These are phyloP conservation scores for Lycocerus yunnanus DNA, from an alignment of 2,888 invertebrate species.

Conservation along the genomic window DNA sequence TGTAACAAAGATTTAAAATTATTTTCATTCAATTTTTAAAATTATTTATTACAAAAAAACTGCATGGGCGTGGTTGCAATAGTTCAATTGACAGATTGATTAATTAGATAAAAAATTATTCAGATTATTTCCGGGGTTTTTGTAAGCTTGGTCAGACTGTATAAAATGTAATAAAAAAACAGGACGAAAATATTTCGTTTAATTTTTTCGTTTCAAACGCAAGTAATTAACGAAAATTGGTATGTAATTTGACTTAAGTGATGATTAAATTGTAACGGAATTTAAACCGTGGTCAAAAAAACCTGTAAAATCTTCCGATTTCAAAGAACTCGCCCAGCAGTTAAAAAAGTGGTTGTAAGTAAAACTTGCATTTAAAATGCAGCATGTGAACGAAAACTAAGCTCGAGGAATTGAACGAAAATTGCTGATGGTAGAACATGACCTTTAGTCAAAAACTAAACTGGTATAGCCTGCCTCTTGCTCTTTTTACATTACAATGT, in stretches of 20 bases:
- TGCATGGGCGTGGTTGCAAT: not conserved
- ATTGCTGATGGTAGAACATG: not conserved
- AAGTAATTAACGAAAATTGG: not conserved
- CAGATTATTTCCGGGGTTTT: not conserved
- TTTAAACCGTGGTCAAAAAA: not conserved
- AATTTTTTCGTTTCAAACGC: not conserved
- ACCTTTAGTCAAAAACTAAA: not conserved
- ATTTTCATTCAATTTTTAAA: no score
- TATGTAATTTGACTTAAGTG: not conserved
- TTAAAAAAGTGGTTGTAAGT: not conserved
- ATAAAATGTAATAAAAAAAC: not conserved
- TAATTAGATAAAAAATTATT: not conserved
- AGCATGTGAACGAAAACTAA: not conserved
- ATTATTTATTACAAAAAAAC: not conserved
- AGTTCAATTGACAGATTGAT: not conserved
- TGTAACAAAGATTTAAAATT: slow-evolving; percentile 33
- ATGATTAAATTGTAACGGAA: not conserved
- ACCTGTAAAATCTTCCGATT: not conserved
- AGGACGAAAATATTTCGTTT: not conserved
- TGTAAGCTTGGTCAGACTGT: not conserved
- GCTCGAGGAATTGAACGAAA: not conserved
- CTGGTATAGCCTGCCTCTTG: not conserved
- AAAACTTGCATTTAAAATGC: not conserved
- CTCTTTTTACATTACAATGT: no score
- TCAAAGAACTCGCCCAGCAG: not conserved